Percentiles rank a stretch among this genome's conserved stretches.
Evolutionary conservation across 2,113 vertebrate genomes (phyloP).

Genomic region (Panurus biarmicus): DNA sequence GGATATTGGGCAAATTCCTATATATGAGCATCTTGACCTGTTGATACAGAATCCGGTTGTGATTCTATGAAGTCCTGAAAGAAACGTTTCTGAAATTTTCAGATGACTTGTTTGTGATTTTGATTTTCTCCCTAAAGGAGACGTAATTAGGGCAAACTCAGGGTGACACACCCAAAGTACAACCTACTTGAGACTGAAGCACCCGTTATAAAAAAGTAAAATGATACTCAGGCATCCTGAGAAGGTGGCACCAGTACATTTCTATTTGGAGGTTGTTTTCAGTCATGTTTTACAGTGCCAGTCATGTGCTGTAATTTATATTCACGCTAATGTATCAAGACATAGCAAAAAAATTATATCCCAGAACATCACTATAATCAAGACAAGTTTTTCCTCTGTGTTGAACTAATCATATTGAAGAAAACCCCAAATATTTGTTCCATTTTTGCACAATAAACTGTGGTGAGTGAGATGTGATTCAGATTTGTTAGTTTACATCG

Average conservation of each 20-base stretch:
- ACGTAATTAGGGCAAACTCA: not conserved
- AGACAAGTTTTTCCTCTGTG: not conserved
- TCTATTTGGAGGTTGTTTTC: not conserved
- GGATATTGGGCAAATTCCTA: not conserved
- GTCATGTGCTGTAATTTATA: not conserved
- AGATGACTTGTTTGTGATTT: not conserved
- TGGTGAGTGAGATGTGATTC: not conserved
- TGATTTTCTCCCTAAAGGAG: not conserved
- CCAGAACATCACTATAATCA: not conserved
- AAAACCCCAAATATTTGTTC: not conserved
- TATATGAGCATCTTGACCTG: not conserved
- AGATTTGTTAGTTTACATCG: not conserved
- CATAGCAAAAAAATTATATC: not conserved
- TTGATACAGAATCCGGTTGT: not conserved
- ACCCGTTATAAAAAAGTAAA: not conserved
- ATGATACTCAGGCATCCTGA: not conserved
- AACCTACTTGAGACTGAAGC: not conserved
- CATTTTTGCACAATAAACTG: not conserved
- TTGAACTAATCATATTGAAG: not conserved
- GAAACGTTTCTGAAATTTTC: not conserved
- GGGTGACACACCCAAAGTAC: not conserved
- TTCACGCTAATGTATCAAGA: not conserved
- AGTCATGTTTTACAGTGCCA: not conserved
- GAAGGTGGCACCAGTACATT: not conserved
- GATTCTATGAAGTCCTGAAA: not conserved